These are phyloP conservation scores for Drosophila paucipuncta DNA, from an alignment of 2,888 invertebrate genomes.

Conservation along the genomic window DNA sequence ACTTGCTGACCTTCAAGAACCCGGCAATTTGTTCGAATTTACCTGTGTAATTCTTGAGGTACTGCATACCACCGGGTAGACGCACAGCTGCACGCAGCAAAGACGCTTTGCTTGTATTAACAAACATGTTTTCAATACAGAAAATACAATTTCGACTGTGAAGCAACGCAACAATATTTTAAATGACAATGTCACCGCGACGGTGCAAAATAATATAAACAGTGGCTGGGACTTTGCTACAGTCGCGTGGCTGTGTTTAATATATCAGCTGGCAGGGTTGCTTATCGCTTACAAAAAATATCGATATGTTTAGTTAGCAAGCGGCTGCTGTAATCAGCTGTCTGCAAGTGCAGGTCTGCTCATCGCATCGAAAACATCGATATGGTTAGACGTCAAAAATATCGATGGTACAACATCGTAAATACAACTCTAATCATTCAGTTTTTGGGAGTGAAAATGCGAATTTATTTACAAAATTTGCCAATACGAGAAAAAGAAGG, in stretches of 20 bases:
- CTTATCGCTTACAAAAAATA: constrained; percentile 7
- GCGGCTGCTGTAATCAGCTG: constrained; percentile 1
- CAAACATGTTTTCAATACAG: constrained; percentile 34
- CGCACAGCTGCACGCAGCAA: constrained; percentile 39
- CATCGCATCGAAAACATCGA: constrained; percentile 2
- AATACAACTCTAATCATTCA: constrained; percentile 50
- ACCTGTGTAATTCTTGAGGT: constrained; percentile 48
- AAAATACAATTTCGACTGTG: not conserved
- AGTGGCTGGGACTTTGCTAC: constrained; percentile 1
- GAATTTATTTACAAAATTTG: constrained; percentile 67
- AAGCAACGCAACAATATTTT: not conserved
- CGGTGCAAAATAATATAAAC: constrained; percentile 41
- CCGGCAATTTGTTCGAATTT: not conserved
- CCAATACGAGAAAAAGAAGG: constrained; percentile 52
- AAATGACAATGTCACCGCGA: constrained; percentile 40
- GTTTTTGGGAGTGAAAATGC: constrained; percentile 63
- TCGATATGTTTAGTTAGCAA: not conserved
- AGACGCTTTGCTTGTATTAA: constrained; percentile 36
- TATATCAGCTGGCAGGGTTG: constrained; percentile 34
- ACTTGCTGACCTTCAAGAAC: constrained; percentile 53
- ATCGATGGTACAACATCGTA: constrained; percentile 21
- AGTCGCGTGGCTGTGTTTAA: not conserved
- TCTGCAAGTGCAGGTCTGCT: not conserved
- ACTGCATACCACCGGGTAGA: constrained; percentile 30
- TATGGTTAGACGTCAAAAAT: not conserved